Evolutionary conservation across 2,888 invertebrate genomes (phyloP).

Genomic region (Dinocampus coccinellae): DNA sequence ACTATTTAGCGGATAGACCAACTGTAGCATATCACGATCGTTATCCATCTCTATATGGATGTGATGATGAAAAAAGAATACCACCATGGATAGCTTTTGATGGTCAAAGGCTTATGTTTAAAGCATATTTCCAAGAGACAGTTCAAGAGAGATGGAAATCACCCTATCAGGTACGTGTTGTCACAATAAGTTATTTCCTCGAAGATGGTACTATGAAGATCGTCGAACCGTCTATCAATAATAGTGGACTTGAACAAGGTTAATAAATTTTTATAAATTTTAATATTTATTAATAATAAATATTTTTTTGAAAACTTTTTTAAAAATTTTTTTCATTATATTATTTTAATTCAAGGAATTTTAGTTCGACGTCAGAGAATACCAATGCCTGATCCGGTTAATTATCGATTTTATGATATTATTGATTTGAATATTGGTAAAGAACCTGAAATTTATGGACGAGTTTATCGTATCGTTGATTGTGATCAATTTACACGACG

Average conservation of each 20-base stretch:
- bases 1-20: conserved; percentile 75
- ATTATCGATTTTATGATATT: conserved; percentile 84
- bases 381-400: conserved; percentile 80
- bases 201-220: conserved; percentile 95
- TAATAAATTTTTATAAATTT: conserved; percentile 41
- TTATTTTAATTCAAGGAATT: conserved; percentile 73
- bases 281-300: conserved; percentile 15
- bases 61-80: conserved; percentile 80
- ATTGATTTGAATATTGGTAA: conserved; percentile 89
- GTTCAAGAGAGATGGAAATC: conserved; percentile 78
- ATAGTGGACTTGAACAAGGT: conserved; percentile 91
- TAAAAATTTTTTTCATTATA: neutral
- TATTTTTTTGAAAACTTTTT: conserved; percentile 4
- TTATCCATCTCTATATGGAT: conserved; percentile 80
- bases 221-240: conserved; percentile 82
- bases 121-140: conserved; percentile 85
- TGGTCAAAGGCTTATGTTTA: conserved; percentile 84
- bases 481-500: conserved; percentile 90
- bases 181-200: conserved; percentile 87
- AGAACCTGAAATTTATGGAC: conserved; percentile 85
- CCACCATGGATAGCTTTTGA: conserved; percentile 92
- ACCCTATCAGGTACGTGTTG: conserved; percentile 81
- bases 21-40: conserved; percentile 75
- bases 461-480: conserved; percentile 83
- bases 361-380: conserved; percentile 87